Conservation (phyloP, 2,888 invertebrate genomes). For the Nephrotoma flavescens region DNA sequence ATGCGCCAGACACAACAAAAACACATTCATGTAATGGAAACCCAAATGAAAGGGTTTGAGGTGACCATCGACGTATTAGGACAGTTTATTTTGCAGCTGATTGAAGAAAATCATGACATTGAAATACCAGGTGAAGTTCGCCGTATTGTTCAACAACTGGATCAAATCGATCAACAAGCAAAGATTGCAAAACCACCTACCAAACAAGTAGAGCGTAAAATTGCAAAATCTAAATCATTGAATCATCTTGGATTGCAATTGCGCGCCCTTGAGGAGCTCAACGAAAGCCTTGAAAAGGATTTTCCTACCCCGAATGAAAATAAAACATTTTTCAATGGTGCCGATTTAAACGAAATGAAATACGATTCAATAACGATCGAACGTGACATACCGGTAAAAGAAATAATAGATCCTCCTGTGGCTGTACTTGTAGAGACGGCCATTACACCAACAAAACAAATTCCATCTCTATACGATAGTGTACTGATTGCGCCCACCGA, state of each 20-base stretch:
- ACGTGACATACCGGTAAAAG: not conserved
- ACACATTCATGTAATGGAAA: conserved; percentile 48
- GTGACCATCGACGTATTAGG: conserved; percentile 59
- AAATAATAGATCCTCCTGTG: not conserved
- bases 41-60: conserved; percentile 56
- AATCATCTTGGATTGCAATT: conserved; percentile 31
- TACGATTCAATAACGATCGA: not conserved
- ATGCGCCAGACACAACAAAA: conserved; percentile 45
- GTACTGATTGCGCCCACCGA: conserved; percentile 17
- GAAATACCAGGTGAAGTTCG: conserved; percentile 62
- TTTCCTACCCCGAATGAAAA: conserved; percentile 29
- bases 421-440: not conserved
- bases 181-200: conserved; percentile 28
- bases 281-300: conserved; percentile 30
- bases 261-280: conserved; percentile 32
- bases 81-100: conserved; percentile 52
- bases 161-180: conserved; percentile 27
- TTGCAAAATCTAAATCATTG: conserved; percentile 31
- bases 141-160: conserved; percentile 49
- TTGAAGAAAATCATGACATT: conserved; percentile 45
- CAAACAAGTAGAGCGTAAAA: conserved; percentile 28
- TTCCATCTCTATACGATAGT: not conserved
- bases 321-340: not conserved
- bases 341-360: not conserved
- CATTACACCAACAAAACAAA: not conserved